phyloP scores from a whole-genome alignment of 1,140 invertebrate genomes.

The Diachasma alloeum region DNA sequence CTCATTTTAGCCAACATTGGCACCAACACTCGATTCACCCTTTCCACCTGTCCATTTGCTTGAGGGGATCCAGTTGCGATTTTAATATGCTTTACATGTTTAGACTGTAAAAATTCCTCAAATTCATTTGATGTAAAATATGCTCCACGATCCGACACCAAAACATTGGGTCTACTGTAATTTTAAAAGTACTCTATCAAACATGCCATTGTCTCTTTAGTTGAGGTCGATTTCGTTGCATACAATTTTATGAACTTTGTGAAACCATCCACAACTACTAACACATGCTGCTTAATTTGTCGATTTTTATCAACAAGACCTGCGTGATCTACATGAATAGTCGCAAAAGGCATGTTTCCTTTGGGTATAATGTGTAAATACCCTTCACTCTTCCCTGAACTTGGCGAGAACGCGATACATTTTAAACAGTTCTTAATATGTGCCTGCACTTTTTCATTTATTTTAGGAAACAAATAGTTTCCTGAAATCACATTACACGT shows the following conservation, averaged over 20 bases:
- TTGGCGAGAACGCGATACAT: constrained; percentile 32
- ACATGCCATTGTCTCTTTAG: constrained; percentile 28
- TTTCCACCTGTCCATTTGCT: constrained; percentile 27
- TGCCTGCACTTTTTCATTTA: constrained; percentile 28
- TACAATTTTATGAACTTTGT: constrained; percentile 40
- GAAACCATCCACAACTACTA: constrained; percentile 36
- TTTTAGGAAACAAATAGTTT: too few relatives aligned
- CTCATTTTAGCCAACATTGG: constrained; percentile 33
- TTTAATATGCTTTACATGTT: constrained; percentile 24
- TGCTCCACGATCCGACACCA: constrained; percentile 45
- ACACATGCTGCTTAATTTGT: constrained; percentile 40
- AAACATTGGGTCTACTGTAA: constrained; percentile 37
- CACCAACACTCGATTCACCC: constrained; percentile 30
- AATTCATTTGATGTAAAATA: constrained; percentile 43
- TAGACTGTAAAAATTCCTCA: constrained; percentile 18
- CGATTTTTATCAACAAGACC: constrained; percentile 35
- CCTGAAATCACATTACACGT: too few relatives aligned
- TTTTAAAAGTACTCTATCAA: constrained; percentile 29
- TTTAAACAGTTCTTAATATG: constrained; percentile 37
- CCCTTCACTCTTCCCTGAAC: constrained; percentile 12
- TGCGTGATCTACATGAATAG: too few relatives aligned
- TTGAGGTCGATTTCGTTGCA: constrained; percentile 23
- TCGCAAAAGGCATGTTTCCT: constrained; percentile 41
- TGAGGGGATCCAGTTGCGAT: constrained; percentile 35
- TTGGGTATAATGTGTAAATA: constrained; percentile 27